Conservation (phyloP, 2,888 invertebrate species). For the Himalopsyche kuldschensis region DNA sequence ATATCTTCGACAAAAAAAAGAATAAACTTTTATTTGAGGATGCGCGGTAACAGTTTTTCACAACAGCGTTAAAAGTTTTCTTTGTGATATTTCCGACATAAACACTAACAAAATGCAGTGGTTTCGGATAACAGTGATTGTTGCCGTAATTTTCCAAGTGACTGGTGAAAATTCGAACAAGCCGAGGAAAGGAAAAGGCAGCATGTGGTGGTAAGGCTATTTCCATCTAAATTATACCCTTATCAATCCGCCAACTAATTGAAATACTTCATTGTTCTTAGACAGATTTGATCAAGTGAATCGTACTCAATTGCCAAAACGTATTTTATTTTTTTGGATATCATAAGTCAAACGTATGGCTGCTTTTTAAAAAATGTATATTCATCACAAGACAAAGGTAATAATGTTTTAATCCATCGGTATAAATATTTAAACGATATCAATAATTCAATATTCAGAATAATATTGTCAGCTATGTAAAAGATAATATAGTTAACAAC, state of each 20-base stretch:
- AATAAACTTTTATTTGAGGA: constrained; percentile 1
- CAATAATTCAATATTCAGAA: no score
- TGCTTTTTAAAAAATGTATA: not conserved
- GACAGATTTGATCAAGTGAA: no score
- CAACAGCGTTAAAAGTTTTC: constrained; percentile 41
- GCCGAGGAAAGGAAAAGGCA: constrained; percentile 79
- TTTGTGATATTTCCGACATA: constrained; percentile 6
- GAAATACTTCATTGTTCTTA: no score
- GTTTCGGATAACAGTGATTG: constrained; percentile 60
- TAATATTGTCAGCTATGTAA: no score
- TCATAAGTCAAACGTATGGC: not conserved
- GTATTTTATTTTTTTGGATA: not conserved
- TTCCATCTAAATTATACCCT: not conserved
- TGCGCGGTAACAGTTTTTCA: constrained; percentile 1
- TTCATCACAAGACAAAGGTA: not conserved
- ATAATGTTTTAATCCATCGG: no score
- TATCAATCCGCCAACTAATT: no score
- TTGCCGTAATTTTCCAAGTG: constrained; percentile 50
- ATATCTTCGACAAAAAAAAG: constrained; percentile 10
- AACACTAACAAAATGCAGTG: constrained; percentile 52
- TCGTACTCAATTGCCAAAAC: not conserved
- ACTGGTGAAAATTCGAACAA: constrained; percentile 58
- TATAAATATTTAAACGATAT: no score
- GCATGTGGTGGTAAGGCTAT: constrained; percentile 86
- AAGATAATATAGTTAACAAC: no score